phyloP scores from a whole-genome alignment of 64 coral and sea anemone genomes.

The Orbicella faveolata region DNA sequence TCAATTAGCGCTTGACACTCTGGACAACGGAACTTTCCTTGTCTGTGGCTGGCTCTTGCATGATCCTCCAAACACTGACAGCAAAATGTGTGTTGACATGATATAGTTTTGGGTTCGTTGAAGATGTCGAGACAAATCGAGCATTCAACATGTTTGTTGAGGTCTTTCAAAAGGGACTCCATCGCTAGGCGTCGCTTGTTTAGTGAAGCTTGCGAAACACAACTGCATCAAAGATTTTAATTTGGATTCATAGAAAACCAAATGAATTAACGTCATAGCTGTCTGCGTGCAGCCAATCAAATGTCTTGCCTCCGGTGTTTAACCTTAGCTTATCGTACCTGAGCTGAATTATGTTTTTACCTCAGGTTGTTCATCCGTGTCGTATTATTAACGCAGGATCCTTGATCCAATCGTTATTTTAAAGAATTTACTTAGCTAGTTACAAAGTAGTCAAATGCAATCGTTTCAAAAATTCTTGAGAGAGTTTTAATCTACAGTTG shows the following conservation, averaged over 20 bases:
- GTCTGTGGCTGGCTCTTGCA: neutral
- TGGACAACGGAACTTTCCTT: conserved; percentile 18
- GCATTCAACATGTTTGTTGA: conserved; percentile 16
- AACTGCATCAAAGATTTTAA: neutral
- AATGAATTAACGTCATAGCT: neutral
- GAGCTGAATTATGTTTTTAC: neutral
- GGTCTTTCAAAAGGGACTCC: conserved; percentile 18
- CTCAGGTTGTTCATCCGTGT: neutral
- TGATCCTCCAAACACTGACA: neutral
- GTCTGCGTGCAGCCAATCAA: neutral
- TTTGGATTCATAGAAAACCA: neutral
- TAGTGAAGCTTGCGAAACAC: too few relatives aligned
- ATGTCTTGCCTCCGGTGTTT: neutral
- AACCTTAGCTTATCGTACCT: neutral
- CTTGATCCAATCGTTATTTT: too few relatives aligned
- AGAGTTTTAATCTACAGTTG: too few relatives aligned
- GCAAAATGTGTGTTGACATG: conserved; percentile 3
- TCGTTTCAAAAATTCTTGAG: too few relatives aligned
- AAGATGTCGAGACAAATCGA: conserved; percentile 19
- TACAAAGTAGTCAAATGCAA: too few relatives aligned
- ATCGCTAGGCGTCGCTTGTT: neutral
- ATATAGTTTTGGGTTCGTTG: neutral
- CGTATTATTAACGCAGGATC: too few relatives aligned
- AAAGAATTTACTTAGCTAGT: too few relatives aligned
- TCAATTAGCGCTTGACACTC: conserved; percentile 9